Evolutionary conservation across 2,113 vertebrate species (phyloP).

Genomic region (Thomomys bottae): DNA sequence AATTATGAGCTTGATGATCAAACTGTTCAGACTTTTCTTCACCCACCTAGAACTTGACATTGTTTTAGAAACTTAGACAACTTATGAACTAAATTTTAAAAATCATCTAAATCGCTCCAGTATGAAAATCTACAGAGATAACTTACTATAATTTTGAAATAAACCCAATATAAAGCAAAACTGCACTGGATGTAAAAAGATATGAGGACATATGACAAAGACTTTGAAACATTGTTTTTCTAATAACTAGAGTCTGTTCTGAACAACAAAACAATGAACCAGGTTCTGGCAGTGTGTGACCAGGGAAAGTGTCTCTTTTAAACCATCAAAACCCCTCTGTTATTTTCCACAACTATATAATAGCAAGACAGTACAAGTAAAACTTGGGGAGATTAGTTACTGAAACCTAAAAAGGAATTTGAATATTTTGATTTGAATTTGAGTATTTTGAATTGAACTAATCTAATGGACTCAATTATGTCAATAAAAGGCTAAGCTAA

Average conservation of each 20-base stretch:
- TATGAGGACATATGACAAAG: background rate
- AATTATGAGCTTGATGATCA: background rate
- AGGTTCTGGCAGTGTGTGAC: background rate
- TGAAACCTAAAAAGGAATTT: background rate
- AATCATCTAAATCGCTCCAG: too few relatives aligned
- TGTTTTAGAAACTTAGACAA: background rate
- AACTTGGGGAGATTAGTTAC: background rate
- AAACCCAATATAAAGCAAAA: background rate
- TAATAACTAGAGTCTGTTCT: background rate
- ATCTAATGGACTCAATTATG: background rate
- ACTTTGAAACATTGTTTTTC: background rate
- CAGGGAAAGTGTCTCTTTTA: background rate
- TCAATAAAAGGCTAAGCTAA: background rate
- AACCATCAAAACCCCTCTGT: background rate
- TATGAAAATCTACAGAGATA: background rate
- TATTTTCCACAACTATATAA: background rate
- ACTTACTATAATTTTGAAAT: background rate
- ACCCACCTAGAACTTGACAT: background rate
- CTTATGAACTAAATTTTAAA: too few relatives aligned
- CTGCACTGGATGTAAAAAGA: background rate
- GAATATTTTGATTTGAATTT: too few relatives aligned
- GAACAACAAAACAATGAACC: background rate
- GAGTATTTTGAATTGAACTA: slow-evolving; percentile 25
- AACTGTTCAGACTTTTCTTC: background rate
- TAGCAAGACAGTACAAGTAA: background rate